Evolutionary conservation across 2,888 invertebrate species (phyloP), one percentile per base, ranked within the genome.

Genomic region (Autographa gamma): DNA sequence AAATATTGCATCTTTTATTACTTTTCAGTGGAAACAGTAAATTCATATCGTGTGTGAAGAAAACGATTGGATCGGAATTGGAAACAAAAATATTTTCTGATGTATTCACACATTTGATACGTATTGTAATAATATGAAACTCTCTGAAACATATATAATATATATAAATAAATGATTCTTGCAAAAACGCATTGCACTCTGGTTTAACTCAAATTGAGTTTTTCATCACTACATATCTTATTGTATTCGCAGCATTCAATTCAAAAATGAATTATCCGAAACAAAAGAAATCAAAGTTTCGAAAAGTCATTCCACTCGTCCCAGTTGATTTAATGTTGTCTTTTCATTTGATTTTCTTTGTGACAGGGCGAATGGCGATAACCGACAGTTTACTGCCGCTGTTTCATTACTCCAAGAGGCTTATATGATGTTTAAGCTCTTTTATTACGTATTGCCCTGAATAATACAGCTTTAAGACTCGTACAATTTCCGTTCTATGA

Each of bases 351-450:
- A 67, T 75, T 62, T 79, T 69, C 31, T 65, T 69, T 66, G 58
- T 56, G 52, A 54, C 61, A 60, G 52, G 68, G 63, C 64, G 52
- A 59, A 43, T 54, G 25, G 14, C 63, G 43, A 67, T 69, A 80
- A 69, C 63, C 62, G 19, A 41, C 62, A 69, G 65, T 81, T 63
- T 71, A 71, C 59, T 75, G 58, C 18, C 67, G 9, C 61, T 69
- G 52, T 73, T 75, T 83, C 71, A 81, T 80, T 80, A 72, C 68
- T 80, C 64, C 61, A 72, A 71, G 74, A 72, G 65, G 78, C 78
- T 77, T 74, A 73, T 69, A 69, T 71, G 65, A 73, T 73, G 59
- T 72, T 75, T 62, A 77, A 81, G 72, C 74, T 72, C 60, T 66
- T 74, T 80, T 69, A 77, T 80, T 72, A 69, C 60, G 59, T 61